These are phyloP conservation scores for Erpetoichthys calabaricus DNA, from an alignment of 2,797 vertebrate species.

Conservation along the genomic window DNA sequence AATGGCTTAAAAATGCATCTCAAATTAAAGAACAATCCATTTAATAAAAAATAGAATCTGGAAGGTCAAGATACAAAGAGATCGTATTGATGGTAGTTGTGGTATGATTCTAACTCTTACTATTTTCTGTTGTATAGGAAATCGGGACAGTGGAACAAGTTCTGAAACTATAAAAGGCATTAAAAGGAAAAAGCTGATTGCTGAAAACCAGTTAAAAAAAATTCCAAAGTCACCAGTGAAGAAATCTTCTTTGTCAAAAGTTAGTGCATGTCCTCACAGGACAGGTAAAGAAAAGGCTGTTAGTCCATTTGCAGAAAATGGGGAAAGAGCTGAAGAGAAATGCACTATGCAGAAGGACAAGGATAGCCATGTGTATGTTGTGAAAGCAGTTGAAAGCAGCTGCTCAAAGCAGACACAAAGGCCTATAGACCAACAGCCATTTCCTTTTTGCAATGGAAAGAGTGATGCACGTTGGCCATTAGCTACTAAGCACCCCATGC, in stretches of 20 bases:
- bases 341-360: constrained; percentile 27
- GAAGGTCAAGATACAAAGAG: not conserved
- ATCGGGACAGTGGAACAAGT: constrained; percentile 61
- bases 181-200: constrained; percentile 91
- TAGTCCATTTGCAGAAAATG: constrained; percentile 35
- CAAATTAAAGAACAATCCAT: not conserved
- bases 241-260: constrained; percentile 67
- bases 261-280: constrained; percentile 22
- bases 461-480: constrained; percentile 26
- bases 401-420: constrained; percentile 30
- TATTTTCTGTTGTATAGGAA: constrained; percentile 43
- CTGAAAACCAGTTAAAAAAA: constrained; percentile 86
- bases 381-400: constrained; percentile 28
- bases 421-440: constrained; percentile 26
- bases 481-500: constrained; percentile 6
- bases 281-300: constrained; percentile 40
- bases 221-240: constrained; percentile 91
- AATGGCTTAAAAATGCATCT: not conserved
- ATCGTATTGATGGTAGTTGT: constrained; percentile 3
- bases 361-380: constrained; percentile 32
- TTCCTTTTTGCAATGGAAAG: constrained; percentile 37
- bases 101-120: constrained; percentile 2
- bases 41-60: not conserved
- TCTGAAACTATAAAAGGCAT: constrained; percentile 79
- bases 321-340: constrained; percentile 25